These are phyloP conservation scores for Nemotelus pantherinus DNA, from an alignment of 2,888 invertebrate species.

Conservation along the genomic window DNA sequence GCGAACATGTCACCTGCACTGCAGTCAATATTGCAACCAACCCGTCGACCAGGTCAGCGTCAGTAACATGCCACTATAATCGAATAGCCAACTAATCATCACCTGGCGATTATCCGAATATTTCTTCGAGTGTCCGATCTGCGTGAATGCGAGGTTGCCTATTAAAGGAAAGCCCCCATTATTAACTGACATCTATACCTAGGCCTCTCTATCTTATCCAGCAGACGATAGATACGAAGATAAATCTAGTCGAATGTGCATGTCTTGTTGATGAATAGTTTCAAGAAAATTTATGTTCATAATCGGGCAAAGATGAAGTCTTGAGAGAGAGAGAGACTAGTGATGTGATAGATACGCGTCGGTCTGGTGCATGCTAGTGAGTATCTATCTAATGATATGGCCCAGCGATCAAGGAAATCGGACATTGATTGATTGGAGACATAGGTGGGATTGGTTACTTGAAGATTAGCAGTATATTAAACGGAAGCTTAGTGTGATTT, in stretches of 20 bases:
- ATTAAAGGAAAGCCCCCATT: background rate
- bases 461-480: no score
- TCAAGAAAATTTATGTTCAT: conserved; percentile 20
- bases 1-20: background rate
- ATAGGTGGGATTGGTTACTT: no score
- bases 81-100: conserved; percentile 13
- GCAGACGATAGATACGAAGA: background rate
- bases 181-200: background rate
- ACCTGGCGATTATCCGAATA: conserved; percentile 35
- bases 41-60: background rate
- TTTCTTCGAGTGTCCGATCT: background rate
- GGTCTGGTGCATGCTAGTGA: no score
- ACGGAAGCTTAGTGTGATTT: no score
- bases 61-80: conserved; percentile 10
- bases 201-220: background rate
- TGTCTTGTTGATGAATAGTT: conserved; percentile 6
- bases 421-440: no score
- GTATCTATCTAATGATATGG: no score
- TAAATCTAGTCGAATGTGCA: background rate
- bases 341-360: no score
- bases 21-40: background rate
- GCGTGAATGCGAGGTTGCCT: background rate
- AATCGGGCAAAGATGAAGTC: conserved; percentile 16
- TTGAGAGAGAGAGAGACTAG: background rate
- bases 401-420: no score